Percentiles rank a stretch among this genome's conserved stretches.
Evolutionary conservation across 2,888 invertebrate species (phyloP).

Genomic region (Xestia c-nigrum): DNA sequence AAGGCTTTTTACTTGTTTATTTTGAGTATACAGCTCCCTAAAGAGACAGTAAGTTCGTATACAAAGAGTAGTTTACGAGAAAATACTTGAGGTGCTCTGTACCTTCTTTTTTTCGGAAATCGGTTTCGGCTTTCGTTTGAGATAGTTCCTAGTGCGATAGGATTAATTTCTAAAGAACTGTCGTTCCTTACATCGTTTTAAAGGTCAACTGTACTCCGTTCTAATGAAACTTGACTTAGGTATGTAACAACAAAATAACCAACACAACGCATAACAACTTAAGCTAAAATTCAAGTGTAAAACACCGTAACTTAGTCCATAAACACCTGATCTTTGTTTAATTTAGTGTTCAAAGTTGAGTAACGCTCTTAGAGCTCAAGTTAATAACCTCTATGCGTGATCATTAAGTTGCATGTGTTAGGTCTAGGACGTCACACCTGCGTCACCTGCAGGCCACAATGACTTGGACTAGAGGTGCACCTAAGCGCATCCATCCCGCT

Average conservation of each 20-base stretch:
- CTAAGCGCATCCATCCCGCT: conserved; percentile 72
- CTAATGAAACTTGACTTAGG: conserved; percentile 11
- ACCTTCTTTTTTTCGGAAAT: conserved; percentile 5
- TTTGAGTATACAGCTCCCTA: conserved; percentile 37
- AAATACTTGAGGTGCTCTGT: conserved; percentile 31
- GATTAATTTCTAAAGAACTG: conserved; percentile 16
- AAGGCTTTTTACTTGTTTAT: conserved; percentile 48
- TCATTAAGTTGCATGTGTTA: conserved; percentile 61
- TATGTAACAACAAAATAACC: conserved; percentile 9
- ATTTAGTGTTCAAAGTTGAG: conserved; percentile 48
- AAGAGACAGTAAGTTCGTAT: conserved; percentile 30
- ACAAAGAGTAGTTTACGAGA: conserved; percentile 43
- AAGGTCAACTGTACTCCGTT: conserved; percentile 16
- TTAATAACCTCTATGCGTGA: conserved; percentile 60
- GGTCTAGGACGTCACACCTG: conserved; percentile 57
- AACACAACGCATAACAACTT: conserved; percentile 2
- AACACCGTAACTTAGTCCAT: conserved; percentile 37
- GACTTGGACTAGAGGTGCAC: conserved; percentile 55
- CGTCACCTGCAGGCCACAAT: conserved; percentile 47
- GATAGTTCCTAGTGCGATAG: background rate
- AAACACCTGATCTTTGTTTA: conserved; percentile 59
- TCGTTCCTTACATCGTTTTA: background rate
- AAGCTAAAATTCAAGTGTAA: conserved; percentile 24
- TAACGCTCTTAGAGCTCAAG: conserved; percentile 40
- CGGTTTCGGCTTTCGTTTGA: conserved; percentile 13